Percentiles rank a stretch among this genome's conserved stretches.
Conservation (phyloP, 2,113 vertebrate species). For the Amphilophus citrinellus region DNA sequence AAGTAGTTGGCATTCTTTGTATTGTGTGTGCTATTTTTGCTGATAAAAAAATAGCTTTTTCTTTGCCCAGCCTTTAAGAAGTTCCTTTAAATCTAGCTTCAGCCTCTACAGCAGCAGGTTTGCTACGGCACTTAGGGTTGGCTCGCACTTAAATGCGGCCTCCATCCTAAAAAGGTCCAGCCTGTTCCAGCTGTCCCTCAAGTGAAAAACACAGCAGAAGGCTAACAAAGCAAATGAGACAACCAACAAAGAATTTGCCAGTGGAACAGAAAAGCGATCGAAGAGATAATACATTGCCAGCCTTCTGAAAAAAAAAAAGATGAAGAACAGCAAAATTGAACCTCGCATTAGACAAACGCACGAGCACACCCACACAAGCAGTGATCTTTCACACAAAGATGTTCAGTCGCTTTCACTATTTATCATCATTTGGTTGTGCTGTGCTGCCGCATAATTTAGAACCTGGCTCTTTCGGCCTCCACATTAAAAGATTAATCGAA, state of each 20-base stretch:
- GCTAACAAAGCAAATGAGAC: constrained; percentile 41
- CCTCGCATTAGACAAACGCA: constrained; percentile 32
- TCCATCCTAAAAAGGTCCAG: constrained; percentile 19
- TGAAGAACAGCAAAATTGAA: constrained; percentile 27
- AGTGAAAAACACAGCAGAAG: constrained; percentile 23
- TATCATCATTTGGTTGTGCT: constrained; percentile 57
- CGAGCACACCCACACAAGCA: constrained; percentile 2
- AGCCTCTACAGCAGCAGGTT: constrained; percentile 19
- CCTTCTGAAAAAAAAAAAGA: constrained; percentile 24
- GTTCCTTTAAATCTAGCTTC: constrained; percentile 26
- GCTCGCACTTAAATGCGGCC: constrained; percentile 10
- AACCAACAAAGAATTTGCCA: constrained; percentile 32
- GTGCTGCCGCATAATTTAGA: constrained; percentile 47
- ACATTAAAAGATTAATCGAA: constrained; percentile 60
- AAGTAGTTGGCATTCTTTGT: not conserved
- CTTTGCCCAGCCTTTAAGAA: constrained; percentile 22
- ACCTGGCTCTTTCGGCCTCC: constrained; percentile 30
- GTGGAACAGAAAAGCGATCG: constrained; percentile 25
- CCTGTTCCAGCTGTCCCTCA: not conserved
- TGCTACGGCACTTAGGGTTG: not conserved
- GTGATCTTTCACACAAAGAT: constrained; percentile 37
- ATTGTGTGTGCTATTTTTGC: not conserved
- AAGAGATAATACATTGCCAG: constrained; percentile 36
- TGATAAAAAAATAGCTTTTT: constrained; percentile 4
- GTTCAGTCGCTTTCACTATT: constrained; percentile 38